Conservation (phyloP, 2,113 vertebrate genomes). For the Brachypteracias leptosomus region DNA sequence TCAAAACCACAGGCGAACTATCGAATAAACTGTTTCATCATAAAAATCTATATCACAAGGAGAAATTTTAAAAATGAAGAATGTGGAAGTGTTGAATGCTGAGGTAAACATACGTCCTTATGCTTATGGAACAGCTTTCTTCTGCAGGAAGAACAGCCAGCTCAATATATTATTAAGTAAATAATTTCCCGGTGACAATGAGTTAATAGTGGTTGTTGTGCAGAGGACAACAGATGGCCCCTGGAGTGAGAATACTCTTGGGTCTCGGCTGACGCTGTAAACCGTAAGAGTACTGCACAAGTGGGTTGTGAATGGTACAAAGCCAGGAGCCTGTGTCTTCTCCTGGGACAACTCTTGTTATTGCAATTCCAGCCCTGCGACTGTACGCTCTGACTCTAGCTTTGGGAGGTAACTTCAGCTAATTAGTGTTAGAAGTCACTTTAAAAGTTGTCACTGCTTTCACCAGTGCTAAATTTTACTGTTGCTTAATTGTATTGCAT, state of each 20-base stretch:
- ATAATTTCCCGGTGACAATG: neutral
- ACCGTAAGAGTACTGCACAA: neutral
- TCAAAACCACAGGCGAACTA: neutral
- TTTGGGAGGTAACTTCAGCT: neutral
- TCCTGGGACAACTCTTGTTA: neutral
- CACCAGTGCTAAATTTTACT: neutral
- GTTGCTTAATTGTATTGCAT: neutral
- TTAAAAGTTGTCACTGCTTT: neutral
- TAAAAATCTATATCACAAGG: neutral
- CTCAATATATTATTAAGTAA: neutral
- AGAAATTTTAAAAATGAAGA: neutral
- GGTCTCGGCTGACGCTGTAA: neutral
- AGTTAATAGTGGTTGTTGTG: slow-evolving; percentile 10
- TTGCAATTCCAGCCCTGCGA: neutral
- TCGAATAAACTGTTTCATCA: neutral
- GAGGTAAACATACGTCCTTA: neutral
- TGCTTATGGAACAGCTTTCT: neutral
- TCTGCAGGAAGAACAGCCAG: neutral
- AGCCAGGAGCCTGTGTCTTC: neutral
- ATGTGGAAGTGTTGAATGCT: neutral
- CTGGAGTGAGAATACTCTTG: neutral
- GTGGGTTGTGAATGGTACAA: neutral
- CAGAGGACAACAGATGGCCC: slow-evolving; percentile 4
- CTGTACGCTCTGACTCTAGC: fast-evolving
- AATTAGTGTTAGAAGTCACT: neutral